A percentile compares a stretch with the other conserved stretches of the same genome.
phyloP scores from a whole-genome alignment of 2,888 invertebrate species.

The Mayetiola destructor region DNA sequence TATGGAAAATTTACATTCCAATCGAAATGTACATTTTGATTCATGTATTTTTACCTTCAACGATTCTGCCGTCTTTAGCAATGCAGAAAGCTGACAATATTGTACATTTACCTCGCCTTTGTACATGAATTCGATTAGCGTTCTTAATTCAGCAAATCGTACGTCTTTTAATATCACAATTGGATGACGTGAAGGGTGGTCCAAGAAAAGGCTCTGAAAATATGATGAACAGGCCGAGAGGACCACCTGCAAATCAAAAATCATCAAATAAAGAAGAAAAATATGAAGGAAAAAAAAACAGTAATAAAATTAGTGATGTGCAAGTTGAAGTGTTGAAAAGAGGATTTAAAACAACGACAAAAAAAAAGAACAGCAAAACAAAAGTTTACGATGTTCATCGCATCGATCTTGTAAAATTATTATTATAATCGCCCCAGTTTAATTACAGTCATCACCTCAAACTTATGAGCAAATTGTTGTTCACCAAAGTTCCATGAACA shows the following conservation, averaged over 20 bases:
- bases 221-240: constrained; percentile 91
- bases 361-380: too few relatives aligned
- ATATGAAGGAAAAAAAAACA: neutral
- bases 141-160: constrained; percentile 75
- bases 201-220: constrained; percentile 84
- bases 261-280: neutral
- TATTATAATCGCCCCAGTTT: too few relatives aligned
- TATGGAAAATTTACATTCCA: neutral
- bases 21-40: neutral
- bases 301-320: neutral
- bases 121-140: constrained; percentile 92
- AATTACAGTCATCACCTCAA: too few relatives aligned
- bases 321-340: neutral
- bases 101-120: constrained; percentile 91
- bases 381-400: too few relatives aligned
- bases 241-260: constrained; percentile 53
- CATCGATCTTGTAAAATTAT: too few relatives aligned
- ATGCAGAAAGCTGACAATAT: constrained; percentile 80
- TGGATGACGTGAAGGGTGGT: constrained; percentile 83
- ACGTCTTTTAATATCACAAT: constrained; percentile 93
- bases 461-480: too few relatives aligned
- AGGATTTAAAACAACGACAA: too few relatives aligned
- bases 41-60: constrained; percentile 50
- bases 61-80: constrained; percentile 84
- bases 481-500: too few relatives aligned